Evolutionary conservation across 2,888 invertebrate species (phyloP).

Genomic region (Melieria omissa): DNA sequence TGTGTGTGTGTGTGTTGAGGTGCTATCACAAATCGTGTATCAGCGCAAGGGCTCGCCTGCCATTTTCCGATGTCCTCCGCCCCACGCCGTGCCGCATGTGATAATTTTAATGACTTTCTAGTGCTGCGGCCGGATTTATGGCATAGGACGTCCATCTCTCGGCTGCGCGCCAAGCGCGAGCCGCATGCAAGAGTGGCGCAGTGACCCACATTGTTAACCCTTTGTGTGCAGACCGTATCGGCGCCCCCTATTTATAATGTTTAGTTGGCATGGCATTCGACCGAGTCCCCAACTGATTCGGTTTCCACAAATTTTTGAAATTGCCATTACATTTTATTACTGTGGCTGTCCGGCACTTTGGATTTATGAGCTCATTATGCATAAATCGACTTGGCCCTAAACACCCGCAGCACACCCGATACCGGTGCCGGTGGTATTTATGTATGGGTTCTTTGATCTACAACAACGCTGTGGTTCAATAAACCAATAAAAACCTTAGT

Average conservation of each 20-base stretch:
- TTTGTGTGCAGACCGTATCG: not conserved
- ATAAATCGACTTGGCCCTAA: too few relatives aligned
- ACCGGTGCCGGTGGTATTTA: too few relatives aligned
- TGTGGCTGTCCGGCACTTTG: too few relatives aligned
- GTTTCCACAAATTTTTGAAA: too few relatives aligned
- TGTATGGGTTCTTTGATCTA: too few relatives aligned
- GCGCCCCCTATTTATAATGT: not conserved
- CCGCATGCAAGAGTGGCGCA: not conserved
- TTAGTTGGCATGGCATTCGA: slow-evolving; percentile 11
- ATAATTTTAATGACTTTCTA: slow-evolving; percentile 28
- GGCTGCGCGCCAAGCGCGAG: not conserved
- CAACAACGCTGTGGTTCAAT: too few relatives aligned
- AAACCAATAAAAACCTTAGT: too few relatives aligned
- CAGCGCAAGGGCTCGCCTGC: not conserved
- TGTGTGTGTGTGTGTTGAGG: not conserved
- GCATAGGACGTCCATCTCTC: too few relatives aligned
- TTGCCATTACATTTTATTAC: too few relatives aligned
- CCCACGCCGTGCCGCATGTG: slow-evolving; percentile 11
- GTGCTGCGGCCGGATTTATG: not conserved
- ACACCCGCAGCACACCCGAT: too few relatives aligned
- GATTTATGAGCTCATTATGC: too few relatives aligned
- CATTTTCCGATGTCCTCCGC: not conserved
- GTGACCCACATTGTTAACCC: slow-evolving; percentile 23
- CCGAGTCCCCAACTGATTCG: too few relatives aligned
- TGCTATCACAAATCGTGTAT: slow-evolving; percentile 26